These are phyloP conservation scores for Anaspis maculata DNA, from an alignment of 2,888 invertebrate genomes.

Conservation along the genomic window DNA sequence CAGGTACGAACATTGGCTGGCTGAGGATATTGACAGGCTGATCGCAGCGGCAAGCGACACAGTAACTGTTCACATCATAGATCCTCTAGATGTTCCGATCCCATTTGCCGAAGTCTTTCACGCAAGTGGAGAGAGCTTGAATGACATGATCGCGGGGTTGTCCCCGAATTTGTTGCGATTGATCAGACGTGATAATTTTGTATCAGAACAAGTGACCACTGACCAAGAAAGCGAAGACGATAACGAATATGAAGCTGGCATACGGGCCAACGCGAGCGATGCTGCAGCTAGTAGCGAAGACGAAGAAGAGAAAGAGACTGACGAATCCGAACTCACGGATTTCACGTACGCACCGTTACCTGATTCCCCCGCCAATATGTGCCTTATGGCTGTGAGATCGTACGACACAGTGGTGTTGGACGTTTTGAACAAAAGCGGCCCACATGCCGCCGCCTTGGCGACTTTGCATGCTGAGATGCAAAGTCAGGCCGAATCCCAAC, in stretches of 20 bases:
- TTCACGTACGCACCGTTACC: background rate
- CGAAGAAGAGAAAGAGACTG: no score
- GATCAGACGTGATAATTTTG: background rate
- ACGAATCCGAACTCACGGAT: background rate
- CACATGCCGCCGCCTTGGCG: conserved; percentile 38
- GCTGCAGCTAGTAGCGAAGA: no score
- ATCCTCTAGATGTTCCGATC: conserved; percentile 22
- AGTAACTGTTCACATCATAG: conserved; percentile 45
- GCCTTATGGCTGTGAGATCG: no score
- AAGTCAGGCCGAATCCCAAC: background rate
- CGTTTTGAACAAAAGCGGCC: conserved; percentile 3
- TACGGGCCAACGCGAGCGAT: no score
- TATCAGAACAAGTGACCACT: no score
- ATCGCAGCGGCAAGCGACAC: conserved; percentile 50
- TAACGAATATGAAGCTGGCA: no score
- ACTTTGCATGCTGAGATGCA: conserved; percentile 46
- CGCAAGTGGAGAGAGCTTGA: conserved; percentile 28
- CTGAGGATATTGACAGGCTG: conserved; percentile 52
- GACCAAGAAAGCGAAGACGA: no score
- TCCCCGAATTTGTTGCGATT: conserved; percentile 21
- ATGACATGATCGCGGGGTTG: conserved; percentile 41
- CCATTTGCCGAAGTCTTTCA: conserved; percentile 26
- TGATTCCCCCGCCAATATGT: background rate
- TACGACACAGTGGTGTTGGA: conserved; percentile 23
- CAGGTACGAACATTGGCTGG: conserved; percentile 44